Conservation (phyloP, 2,888 invertebrate species). For the Drosophila maculinotata region DNA sequence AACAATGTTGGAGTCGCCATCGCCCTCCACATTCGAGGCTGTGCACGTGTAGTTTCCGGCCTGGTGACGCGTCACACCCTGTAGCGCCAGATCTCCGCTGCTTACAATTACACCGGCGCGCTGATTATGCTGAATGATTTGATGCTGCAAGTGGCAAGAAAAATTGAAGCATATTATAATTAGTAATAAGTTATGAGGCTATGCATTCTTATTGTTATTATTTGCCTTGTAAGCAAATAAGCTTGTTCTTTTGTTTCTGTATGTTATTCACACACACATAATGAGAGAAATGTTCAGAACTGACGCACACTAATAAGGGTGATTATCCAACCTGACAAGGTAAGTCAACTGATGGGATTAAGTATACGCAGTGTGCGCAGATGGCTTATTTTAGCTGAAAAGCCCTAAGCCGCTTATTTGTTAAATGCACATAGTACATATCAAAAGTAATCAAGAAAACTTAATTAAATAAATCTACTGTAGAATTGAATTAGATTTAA, state of each 20-base stretch:
- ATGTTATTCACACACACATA: slow-evolving; percentile 16
- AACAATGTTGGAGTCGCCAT: slow-evolving; percentile 92
- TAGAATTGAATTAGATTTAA: too few relatives aligned
- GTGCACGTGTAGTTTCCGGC: slow-evolving; percentile 95
- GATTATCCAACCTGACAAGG: not conserved
- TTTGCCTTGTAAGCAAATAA: slow-evolving; percentile 25
- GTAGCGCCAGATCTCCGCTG: slow-evolving; percentile 92
- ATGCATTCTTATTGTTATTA: not conserved
- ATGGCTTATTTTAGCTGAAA: not conserved
- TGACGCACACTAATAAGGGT: not conserved
- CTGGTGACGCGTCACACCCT: slow-evolving; percentile 91
- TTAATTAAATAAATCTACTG: too few relatives aligned
- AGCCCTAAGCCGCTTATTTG: slow-evolving; percentile 7
- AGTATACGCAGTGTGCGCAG: not conserved
- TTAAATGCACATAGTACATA: too few relatives aligned
- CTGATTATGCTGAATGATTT: slow-evolving; percentile 93
- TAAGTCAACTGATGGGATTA: slow-evolving; percentile 27
- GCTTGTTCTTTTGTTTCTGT: slow-evolving; percentile 9
- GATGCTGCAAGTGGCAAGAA: slow-evolving; percentile 87
- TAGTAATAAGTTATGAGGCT: slow-evolving; percentile 6
- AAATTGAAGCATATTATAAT: slow-evolving; percentile 18
- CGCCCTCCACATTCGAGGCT: slow-evolving; percentile 96
- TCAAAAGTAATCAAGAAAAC: too few relatives aligned
- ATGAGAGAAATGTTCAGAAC: not conserved
- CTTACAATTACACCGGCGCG: slow-evolving; percentile 95